Conservation (phyloP, 1,140 invertebrate species). For the Anastrepha ludens region DNA sequence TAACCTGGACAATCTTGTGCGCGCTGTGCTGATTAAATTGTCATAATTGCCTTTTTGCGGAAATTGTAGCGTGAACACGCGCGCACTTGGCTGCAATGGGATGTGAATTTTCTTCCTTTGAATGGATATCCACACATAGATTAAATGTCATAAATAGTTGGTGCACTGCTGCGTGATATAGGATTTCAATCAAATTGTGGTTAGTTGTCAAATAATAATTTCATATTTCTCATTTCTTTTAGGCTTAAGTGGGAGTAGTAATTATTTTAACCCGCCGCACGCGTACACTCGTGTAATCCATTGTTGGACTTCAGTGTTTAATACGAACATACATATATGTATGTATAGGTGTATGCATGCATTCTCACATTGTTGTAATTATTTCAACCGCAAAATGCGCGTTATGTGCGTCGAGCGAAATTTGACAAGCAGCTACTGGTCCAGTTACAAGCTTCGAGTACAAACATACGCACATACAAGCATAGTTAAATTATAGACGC, state of each 20-base stretch:
- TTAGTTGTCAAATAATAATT: slow-evolving; percentile 21
- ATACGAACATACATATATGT: no score
- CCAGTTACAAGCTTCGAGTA: neutral
- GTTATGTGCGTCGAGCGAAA: slow-evolving; percentile 17
- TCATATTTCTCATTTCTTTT: slow-evolving; percentile 13
- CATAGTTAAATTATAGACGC: slow-evolving; percentile 25
- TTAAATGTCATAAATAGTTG: neutral
- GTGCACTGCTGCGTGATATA: neutral
- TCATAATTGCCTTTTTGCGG: slow-evolving; percentile 51
- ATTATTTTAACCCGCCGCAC: slow-evolving; percentile 8
- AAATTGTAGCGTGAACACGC: slow-evolving; percentile 51
- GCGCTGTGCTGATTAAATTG: slow-evolving; percentile 43
- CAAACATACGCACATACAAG: neutral
- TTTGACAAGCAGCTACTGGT: slow-evolving; percentile 19
- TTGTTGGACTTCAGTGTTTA: neutral
- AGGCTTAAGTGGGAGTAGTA: neutral
- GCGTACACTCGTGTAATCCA: neutral
- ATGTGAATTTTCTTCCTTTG: neutral
- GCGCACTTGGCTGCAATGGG: neutral
- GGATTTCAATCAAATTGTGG: slow-evolving; percentile 46
- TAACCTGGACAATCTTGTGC: neutral
- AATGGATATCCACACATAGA: neutral
- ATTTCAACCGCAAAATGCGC: slow-evolving; percentile 40
- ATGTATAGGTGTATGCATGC: no score
- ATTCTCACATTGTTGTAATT: neutral